phyloP scores from a whole-genome alignment of 2,888 invertebrate species.

The Caenorhabditis doughertyi region DNA sequence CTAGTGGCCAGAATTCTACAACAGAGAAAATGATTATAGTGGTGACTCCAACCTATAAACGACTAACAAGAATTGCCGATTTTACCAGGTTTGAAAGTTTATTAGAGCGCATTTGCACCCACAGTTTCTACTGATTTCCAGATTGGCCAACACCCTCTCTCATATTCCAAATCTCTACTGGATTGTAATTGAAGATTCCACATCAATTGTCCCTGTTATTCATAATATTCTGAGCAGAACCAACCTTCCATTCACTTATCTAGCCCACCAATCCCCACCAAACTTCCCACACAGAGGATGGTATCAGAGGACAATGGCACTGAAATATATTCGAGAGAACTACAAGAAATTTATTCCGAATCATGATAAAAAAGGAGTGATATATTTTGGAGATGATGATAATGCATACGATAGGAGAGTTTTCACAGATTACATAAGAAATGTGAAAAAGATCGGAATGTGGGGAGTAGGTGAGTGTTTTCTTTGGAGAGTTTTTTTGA shows the following conservation, averaged over 20 bases:
- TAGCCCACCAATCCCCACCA: slow-evolving; percentile 50
- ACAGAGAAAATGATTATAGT: background rate
- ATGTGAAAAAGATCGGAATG: slow-evolving; percentile 66
- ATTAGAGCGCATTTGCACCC: no score
- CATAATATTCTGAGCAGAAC: slow-evolving; percentile 49
- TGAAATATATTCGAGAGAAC: slow-evolving; percentile 58
- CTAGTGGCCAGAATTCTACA: no score
- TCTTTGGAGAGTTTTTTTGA: no score
- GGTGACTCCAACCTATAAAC: slow-evolving; percentile 3
- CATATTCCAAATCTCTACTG: slow-evolving; percentile 66
- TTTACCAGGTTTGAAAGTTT: slow-evolving; percentile 8
- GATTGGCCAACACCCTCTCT: slow-evolving; percentile 66
- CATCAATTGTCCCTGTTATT: slow-evolving; percentile 34
- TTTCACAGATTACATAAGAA: slow-evolving; percentile 66
- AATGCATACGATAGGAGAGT: slow-evolving; percentile 67
- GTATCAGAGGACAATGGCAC: slow-evolving; percentile 70
- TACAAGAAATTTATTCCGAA: no score
- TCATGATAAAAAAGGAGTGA: slow-evolving; percentile 29
- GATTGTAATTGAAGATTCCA: slow-evolving; percentile 70
- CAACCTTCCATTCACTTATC: slow-evolving; percentile 57
- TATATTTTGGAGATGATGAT: slow-evolving; percentile 72
- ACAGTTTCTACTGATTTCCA: no score
- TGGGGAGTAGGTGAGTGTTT: slow-evolving; percentile 68
- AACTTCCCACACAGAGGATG: slow-evolving; percentile 72
- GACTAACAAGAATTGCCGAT: slow-evolving; percentile 7